These are phyloP conservation scores for Balaenoptera acutorostrata DNA, from an alignment of 2,113 vertebrate species.

Conservation along the genomic window DNA sequence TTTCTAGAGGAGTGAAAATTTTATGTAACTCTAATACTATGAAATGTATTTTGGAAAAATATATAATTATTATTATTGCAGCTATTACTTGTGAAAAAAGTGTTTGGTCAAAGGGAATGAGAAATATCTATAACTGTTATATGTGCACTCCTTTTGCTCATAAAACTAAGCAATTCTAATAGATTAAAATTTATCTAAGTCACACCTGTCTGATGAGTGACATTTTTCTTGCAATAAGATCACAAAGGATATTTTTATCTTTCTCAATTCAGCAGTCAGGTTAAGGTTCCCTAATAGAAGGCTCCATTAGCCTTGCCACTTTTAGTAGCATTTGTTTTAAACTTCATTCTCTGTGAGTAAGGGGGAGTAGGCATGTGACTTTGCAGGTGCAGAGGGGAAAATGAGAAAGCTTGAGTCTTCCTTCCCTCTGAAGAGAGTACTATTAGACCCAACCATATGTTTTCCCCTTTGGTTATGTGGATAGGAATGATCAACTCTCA, in stretches of 20 bases:
- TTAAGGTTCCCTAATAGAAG: neutral
- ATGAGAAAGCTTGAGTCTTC: neutral
- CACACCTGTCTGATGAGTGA: neutral
- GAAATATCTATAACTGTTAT: neutral
- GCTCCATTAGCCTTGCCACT: neutral
- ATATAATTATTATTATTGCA: neutral
- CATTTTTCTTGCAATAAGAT: neutral
- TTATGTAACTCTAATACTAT: neutral
- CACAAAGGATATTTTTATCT: neutral
- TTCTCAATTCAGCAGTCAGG: neutral
- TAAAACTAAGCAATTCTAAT: neutral
- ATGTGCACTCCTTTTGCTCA: neutral
- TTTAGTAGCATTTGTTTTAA: neutral
- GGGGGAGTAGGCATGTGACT: neutral
- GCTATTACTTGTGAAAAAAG: neutral
- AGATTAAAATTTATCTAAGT: slow-evolving; percentile 29
- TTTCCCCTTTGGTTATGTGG: neutral
- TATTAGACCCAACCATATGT: neutral
- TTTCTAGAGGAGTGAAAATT: neutral
- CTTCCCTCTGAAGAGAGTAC: neutral
- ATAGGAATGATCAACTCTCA: neutral
- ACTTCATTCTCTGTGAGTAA: neutral
- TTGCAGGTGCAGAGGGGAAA: neutral
- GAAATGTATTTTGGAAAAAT: neutral
- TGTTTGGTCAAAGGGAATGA: neutral